Base-by-base conservation (phyloP, 2,888 invertebrate species). In the Tridacna gigas region DNA sequence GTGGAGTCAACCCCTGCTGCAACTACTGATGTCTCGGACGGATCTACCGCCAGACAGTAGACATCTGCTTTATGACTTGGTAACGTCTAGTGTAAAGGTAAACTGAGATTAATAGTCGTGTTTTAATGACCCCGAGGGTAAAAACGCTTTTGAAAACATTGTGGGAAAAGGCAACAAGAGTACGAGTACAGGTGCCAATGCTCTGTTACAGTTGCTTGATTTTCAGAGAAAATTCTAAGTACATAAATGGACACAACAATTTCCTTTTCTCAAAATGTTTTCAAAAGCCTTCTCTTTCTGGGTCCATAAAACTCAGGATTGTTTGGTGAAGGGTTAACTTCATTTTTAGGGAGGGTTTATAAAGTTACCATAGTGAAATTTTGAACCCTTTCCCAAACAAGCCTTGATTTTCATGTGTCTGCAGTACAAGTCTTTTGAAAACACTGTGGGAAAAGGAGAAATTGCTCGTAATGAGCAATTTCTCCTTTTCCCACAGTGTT, bases 21-120 rank as follows among this genome's bases (percentile, higher is more conserved):
- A 77, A 92, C 94, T 5, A 95, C 92, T 12, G 83, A 87, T 13
- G 91, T 91, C 85, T 91, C 88, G 73, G 86, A 85, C 89, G 90
- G 77, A 84, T 91, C 91, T 12, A 98, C 95, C 74, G 96, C 96
- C 84, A 98, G 93, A 0, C 97, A 95, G 51, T 98, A 95, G 65
- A 99, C 96, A 95, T 98, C 98, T 0, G 97, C 97, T 90, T 97
- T 97, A 92, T 98, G 97, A 71, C 97, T 97, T 89, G 97, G 96
- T 89, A 97, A 96, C 79, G 91, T 91, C 94, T 95, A 86, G 7
- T 91, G 91, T 63, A 74, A 83, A 82, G 85, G 77, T 25, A 65
- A 3, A 56, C 3, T 56, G 56, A 11, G 11, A 56, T 56, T 56
- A 20, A 9, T 20, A 56, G 9, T 4, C 3, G 9, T 20, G 56